phyloP scores from a whole-genome alignment of 1,140 invertebrate genomes.

The Adoxophyes honmai region DNA sequence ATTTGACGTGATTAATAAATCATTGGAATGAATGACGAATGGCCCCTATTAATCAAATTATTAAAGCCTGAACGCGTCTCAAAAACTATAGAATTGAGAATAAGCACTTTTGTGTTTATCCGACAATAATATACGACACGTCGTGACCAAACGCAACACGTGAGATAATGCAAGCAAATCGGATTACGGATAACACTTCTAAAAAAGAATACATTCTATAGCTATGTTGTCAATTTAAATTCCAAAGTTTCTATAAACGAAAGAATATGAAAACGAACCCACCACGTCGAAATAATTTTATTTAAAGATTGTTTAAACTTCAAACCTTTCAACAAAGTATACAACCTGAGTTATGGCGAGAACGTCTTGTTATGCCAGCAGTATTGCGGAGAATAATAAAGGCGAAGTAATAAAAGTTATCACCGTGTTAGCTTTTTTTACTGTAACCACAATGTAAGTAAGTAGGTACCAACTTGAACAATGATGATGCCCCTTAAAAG shows the following conservation, averaged over 20 bases:
- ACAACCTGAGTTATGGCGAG: neutral
- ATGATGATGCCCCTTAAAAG: too few species aligned
- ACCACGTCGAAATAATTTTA: constrained; percentile 25
- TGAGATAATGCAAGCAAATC: constrained; percentile 44
- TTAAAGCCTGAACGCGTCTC: constrained; percentile 4
- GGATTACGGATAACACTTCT: constrained; percentile 45
- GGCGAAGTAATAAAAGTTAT: neutral
- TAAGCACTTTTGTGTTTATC: constrained; percentile 11
- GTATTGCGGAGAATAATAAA: neutral
- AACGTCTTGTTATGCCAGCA: neutral
- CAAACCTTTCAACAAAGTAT: constrained; percentile 9
- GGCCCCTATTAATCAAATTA: neutral
- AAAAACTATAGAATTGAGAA: neutral
- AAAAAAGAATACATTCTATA: too few species aligned
- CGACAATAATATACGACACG: neutral
- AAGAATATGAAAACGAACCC: too few species aligned
- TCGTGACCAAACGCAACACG: constrained; percentile 17
- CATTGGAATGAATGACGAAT: constrained; percentile 6
- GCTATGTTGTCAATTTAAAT: too few species aligned
- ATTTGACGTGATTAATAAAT: constrained; percentile 9
- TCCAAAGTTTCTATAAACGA: too few species aligned
- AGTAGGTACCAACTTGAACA: too few species aligned
- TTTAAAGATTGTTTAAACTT: neutral
- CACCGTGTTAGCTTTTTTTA: neutral
- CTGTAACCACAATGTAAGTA: constrained; percentile 19